These are phyloP conservation scores for Trachelipus rathkii DNA, from an alignment of 1,140 invertebrate species.

Conservation along the genomic window DNA sequence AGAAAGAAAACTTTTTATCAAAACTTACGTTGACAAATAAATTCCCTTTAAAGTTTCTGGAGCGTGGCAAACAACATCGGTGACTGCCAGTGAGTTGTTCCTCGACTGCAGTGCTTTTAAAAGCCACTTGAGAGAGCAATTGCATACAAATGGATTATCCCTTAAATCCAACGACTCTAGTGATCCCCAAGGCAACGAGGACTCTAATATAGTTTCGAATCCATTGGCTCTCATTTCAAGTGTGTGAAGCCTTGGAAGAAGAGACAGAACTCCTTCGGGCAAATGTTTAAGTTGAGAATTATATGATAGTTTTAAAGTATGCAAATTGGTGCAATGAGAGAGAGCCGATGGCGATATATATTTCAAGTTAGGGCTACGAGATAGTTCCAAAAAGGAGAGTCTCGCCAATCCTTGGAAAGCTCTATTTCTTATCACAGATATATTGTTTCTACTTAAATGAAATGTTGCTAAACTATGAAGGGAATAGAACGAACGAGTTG, in stretches of 20 bases:
- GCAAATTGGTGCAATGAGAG: slow-evolving; percentile 51
- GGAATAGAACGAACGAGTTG: slow-evolving; percentile 29
- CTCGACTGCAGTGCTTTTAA: not conserved
- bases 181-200: slow-evolving; percentile 4
- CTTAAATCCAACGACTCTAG: slow-evolving; percentile 1
- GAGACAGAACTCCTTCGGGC: not conserved
- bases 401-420: slow-evolving; percentile 30
- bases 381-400: slow-evolving; percentile 34
- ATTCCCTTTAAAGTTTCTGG: slow-evolving; percentile 10
- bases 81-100: slow-evolving; percentile 16
- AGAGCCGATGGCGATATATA: slow-evolving; percentile 31
- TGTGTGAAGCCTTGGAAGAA: slow-evolving; percentile 11
- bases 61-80: not conserved
- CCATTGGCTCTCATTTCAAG: slow-evolving; percentile 15
- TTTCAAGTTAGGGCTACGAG: slow-evolving; percentile 33
- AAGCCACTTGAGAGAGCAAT: slow-evolving; percentile 16
- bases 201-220: not conserved
- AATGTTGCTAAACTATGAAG: slow-evolving; percentile 28
- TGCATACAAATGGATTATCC: slow-evolving; percentile 16
- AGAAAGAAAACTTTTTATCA: too few relatives aligned
- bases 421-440: slow-evolving; percentile 22
- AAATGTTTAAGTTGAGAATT: slow-evolving; percentile 14
- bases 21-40: slow-evolving; percentile 12
- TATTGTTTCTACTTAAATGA: slow-evolving; percentile 38
- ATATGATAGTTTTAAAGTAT: slow-evolving; percentile 67